Conservation (phyloP, 1,140 invertebrate genomes). For the Hirudo medicinalis region DNA sequence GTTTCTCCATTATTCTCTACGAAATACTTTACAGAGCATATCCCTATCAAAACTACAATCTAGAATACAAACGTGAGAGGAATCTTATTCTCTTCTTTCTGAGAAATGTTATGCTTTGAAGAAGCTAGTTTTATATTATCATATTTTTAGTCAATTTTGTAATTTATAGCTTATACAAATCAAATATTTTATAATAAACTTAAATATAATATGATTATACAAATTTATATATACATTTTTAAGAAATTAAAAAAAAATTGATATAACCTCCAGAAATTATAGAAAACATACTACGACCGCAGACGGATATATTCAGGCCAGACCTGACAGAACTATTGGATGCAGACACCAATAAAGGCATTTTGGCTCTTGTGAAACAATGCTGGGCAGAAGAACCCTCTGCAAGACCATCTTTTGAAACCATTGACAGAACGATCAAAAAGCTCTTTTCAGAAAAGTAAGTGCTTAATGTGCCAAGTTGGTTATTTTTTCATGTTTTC, state of each 20-base stretch:
- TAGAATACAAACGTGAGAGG: background rate
- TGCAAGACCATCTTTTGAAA: background rate
- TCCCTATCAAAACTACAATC: slow-evolving; percentile 8
- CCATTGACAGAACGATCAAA: background rate
- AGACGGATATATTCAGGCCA: background rate
- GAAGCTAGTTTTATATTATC: no score
- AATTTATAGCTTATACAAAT: no score
- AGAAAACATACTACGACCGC: background rate
- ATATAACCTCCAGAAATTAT: slow-evolving; percentile 2
- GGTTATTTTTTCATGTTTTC: no score
- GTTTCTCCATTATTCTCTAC: slow-evolving; percentile 9
- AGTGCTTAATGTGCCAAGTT: background rate
- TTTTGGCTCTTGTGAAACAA: background rate
- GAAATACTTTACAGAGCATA: slow-evolving; percentile 9
- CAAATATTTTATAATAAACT: no score
- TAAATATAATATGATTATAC: no score
- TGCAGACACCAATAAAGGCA: background rate
- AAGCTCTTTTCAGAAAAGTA: background rate
- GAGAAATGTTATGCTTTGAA: no score
- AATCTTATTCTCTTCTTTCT: no score
- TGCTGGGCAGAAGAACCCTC: slow-evolving; percentile 7
- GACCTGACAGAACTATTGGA: background rate
- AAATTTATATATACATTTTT: no score
- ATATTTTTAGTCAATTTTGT: no score
- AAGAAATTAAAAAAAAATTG: background rate